phyloP scores from a whole-genome alignment of 2,797 vertebrate genomes.

The Diplodus puntazzo region DNA sequence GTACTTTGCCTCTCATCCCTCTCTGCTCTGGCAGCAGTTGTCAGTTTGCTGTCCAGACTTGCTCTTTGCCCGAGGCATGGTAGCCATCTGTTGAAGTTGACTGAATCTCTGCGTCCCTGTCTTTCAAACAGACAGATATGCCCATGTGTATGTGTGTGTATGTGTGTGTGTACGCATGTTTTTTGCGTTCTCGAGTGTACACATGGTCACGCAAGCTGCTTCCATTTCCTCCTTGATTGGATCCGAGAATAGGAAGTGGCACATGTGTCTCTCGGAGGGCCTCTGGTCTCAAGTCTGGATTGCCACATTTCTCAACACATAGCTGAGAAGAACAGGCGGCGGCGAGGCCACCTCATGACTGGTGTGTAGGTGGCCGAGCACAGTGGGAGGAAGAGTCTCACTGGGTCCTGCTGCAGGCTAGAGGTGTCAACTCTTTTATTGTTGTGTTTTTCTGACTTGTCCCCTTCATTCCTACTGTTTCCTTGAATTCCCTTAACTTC shows the following conservation, averaged over 20 bases:
- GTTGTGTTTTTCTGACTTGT: not conserved
- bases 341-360: slow-evolving; percentile 34
- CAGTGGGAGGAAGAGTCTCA: slow-evolving; percentile 36
- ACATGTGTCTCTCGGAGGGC: slow-evolving; percentile 61
- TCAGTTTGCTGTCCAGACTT: slow-evolving; percentile 71
- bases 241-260: slow-evolving; percentile 72
- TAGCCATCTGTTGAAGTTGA: slow-evolving; percentile 77
- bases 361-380: slow-evolving; percentile 48
- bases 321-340: slow-evolving; percentile 55
- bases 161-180: slow-evolving; percentile 19
- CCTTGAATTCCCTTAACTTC: slow-evolving; percentile 21
- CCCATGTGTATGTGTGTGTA: slow-evolving; percentile 22
- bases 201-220: slow-evolving; percentile 62
- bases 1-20: slow-evolving; percentile 44
- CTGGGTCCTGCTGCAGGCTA: not conserved
- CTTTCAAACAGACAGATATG: slow-evolving; percentile 50
- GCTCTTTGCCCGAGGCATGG: slow-evolving; percentile 73
- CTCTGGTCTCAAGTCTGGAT: slow-evolving; percentile 58
- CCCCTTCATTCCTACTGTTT: not conserved
- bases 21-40: slow-evolving; percentile 71
- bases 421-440: slow-evolving; percentile 24
- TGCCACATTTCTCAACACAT: slow-evolving; percentile 61
- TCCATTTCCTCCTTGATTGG: slow-evolving; percentile 60
- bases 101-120: slow-evolving; percentile 52
- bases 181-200: slow-evolving; percentile 27